A percentile compares a stretch with the other conserved stretches of the same genome.
Conservation (phyloP, 2,888 invertebrate species). For the Lumbricus terrestris region DNA sequence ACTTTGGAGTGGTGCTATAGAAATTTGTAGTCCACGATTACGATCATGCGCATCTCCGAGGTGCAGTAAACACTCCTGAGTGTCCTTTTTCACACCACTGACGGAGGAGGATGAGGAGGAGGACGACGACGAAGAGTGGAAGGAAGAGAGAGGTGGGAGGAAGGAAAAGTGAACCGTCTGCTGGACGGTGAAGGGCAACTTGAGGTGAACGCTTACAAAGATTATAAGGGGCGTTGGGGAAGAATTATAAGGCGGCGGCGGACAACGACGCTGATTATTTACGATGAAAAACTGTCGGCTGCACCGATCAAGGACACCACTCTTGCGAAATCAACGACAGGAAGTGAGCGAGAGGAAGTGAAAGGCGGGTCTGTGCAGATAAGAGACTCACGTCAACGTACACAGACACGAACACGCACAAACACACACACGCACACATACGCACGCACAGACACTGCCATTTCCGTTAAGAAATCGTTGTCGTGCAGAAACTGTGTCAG, state of each 20-base stretch:
- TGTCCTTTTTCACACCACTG: too few species aligned
- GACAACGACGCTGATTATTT: not conserved
- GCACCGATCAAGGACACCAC: not conserved
- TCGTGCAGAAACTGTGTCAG: too few species aligned
- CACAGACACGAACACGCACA: not conserved
- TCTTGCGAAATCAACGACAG: not conserved
- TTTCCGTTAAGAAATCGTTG: too few species aligned
- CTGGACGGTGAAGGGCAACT: not conserved
- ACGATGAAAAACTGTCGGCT: not conserved
- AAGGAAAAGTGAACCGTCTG: not conserved
- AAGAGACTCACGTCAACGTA: not conserved
- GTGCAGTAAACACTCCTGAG: too few species aligned
- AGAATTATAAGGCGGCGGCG: not conserved
- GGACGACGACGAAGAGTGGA: too few species aligned
- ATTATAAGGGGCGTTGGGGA: not conserved
- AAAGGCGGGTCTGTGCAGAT: not conserved
- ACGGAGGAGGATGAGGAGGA: too few species aligned
- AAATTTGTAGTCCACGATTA: too few species aligned
- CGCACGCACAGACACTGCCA: not conserved
- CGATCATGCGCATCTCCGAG: too few species aligned
- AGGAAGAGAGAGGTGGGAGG: too few species aligned
- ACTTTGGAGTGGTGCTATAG: too few species aligned
- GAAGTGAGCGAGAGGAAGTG: not conserved
- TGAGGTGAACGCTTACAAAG: not conserved
- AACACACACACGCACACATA: not conserved